Evolutionary conservation across 2,797 vertebrate genomes (phyloP).

Genomic region (Dicrostonyx torquatus): DNA sequence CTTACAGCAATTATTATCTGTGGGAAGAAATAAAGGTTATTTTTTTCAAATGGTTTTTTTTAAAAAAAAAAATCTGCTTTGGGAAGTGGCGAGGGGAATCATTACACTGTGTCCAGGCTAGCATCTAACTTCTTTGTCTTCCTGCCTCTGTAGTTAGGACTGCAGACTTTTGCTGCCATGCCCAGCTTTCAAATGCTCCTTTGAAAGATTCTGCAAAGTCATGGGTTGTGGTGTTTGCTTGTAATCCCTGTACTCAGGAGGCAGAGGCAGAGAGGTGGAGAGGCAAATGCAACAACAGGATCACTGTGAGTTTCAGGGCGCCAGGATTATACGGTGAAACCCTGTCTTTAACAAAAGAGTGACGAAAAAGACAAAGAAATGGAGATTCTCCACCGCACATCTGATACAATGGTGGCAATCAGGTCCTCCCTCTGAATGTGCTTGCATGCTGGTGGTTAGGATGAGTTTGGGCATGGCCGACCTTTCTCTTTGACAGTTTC

Average conservation of each 20-base stretch:
- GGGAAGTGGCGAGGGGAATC: not conserved
- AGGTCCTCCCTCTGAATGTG: not conserved
- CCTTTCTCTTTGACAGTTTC: not conserved
- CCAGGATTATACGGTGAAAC: not conserved
- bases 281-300: not conserved
- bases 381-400: not conserved
- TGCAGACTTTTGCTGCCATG: not conserved
- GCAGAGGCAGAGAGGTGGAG: not conserved
- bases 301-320: not conserved
- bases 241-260: not conserved
- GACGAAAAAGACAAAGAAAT: not conserved
- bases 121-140: not conserved
- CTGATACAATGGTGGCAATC: not conserved
- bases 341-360: not conserved
- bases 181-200: not conserved
- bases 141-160: not conserved
- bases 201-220: not conserved
- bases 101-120: not conserved
- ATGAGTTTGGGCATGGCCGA: not conserved
- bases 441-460: not conserved
- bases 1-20: conserved; percentile 99
- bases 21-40: conserved; percentile 63
- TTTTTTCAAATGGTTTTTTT: conserved; percentile 44
- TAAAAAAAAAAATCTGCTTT: conserved; percentile 24
- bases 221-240: not conserved